Evolutionary conservation across 2,113 vertebrate genomes (phyloP).

Genomic region (Erythrolamprus reginae): DNA sequence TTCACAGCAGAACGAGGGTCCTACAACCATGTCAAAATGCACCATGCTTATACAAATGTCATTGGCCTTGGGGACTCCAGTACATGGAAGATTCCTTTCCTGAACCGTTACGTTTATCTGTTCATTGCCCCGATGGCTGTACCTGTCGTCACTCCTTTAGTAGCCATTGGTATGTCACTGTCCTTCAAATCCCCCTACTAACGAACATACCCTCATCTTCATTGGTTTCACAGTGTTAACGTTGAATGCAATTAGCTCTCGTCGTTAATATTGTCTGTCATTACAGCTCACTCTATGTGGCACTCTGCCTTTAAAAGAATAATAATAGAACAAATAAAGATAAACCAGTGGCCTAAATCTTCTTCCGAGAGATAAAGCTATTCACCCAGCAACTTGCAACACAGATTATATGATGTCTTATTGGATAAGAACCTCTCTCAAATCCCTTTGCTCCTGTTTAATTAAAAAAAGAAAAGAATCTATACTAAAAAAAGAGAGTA

Average conservation of each 20-base stretch:
- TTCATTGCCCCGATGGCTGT: constrained; percentile 80
- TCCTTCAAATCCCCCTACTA: accelerated
- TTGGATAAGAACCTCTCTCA: not conserved
- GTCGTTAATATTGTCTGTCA: not conserved
- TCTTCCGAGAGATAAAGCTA: not conserved
- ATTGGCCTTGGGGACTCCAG: constrained; percentile 90
- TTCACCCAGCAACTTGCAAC: not conserved
- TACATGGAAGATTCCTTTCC: constrained; percentile 81
- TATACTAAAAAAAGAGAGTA: not conserved
- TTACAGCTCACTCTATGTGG: not conserved
- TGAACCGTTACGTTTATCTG: constrained; percentile 83
- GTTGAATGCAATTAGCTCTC: not conserved
- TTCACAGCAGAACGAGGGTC: constrained; percentile 75
- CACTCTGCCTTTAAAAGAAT: not conserved
- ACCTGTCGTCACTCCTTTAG: constrained; percentile 83
- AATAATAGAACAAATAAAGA: not conserved
- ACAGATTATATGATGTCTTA: not conserved
- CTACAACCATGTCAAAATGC: constrained; percentile 84
- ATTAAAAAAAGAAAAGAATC: not conserved
- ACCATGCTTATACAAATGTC: constrained; percentile 89
- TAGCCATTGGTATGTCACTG: constrained; percentile 76
- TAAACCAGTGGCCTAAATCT: not conserved
- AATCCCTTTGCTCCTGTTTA: not conserved
- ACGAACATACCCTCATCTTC: not conserved
- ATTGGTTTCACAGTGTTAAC: not conserved